Base-by-base conservation (phyloP, 1,140 invertebrate species). In the Bombus huntii region DNA sequence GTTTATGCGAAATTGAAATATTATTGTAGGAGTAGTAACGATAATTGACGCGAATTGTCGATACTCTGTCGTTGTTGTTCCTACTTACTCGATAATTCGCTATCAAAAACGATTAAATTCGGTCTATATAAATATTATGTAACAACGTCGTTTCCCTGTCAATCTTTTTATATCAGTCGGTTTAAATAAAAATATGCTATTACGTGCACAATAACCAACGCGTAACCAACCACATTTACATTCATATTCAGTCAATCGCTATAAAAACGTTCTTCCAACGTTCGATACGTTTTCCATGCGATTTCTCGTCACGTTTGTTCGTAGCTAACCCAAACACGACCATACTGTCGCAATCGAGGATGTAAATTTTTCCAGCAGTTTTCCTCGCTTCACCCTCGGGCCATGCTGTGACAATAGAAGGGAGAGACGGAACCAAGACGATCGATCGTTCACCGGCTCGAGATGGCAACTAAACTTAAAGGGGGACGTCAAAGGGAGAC, bases 361-460 rank as follows among this genome's bases (percentile, higher is more conserved):
- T 93, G 93, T 92, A 94, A 93, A 93, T 93, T 93, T 93, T 91
- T 88, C 83, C 74, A 81, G 73, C 88, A 74, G 72, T 88, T 89
- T 91, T 85, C 70, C 88, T 62, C 77, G 83, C 86, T 87, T 88
- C 76, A 87, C 79, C 90, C 88, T 81, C 88, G 78, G 92, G 92
- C 90, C n/a, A 91, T 89, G 90, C 87, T 91, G 89, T 92, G 93
- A 94, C 93, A 94, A 94, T 93, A 89, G 91, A 93, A 76, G 93
- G 92, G 75, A 22, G 93, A 90, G 89, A 88, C 62, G 87, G 62
- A 79, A 86, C 70, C 70, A 88, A 88, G 87, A 79, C 88, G 88
- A 89, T 89, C 88, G 88, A 87, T 88, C 88, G 81, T 80, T 83
- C 75, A 74, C 66, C 44, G 83, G 44, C 34, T 90, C 91, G 93